Conservation (phyloP, 2,888 invertebrate genomes). For the Acanthococcus lagerstroemiae region DNA sequence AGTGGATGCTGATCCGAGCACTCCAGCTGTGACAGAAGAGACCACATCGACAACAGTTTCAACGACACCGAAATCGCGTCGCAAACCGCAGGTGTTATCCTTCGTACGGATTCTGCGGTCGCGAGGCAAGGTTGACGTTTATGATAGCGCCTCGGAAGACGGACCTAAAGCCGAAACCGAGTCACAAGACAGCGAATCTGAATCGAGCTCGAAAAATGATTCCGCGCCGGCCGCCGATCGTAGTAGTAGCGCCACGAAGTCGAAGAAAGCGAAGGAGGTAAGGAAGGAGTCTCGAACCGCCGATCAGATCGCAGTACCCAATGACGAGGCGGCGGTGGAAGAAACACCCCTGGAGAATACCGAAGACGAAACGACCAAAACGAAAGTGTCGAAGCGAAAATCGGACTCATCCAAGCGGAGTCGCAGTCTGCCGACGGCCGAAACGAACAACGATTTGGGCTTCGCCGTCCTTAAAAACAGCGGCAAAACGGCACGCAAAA, state of each 20-base stretch:
- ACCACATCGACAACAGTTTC: background rate
- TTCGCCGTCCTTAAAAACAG: slow-evolving; percentile 8
- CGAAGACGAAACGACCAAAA: background rate
- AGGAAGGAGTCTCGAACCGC: background rate
- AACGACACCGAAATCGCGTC: background rate
- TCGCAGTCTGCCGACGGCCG: background rate
- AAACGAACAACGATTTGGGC: slow-evolving; percentile 4
- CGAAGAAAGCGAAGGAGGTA: too few species aligned
- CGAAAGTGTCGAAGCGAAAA: too few species aligned
- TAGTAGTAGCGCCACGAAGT: too few species aligned
- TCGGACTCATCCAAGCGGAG: too few species aligned
- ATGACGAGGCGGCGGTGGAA: background rate
- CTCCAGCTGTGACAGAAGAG: background rate
- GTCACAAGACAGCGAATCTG: background rate
- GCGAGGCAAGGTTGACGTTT: background rate
- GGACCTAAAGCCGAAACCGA: background rate
- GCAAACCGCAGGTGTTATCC: background rate
- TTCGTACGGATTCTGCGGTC: background rate
- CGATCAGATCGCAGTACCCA: background rate
- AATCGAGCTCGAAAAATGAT: background rate
- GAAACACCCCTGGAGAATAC: background rate
- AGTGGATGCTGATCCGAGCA: background rate
- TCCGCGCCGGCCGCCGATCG: too few species aligned
- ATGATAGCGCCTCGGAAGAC: background rate
- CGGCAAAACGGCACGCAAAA: slow-evolving; percentile 3